phyloP scores from a whole-genome alignment of 2,113 vertebrate species.

The Cathartes aura region DNA sequence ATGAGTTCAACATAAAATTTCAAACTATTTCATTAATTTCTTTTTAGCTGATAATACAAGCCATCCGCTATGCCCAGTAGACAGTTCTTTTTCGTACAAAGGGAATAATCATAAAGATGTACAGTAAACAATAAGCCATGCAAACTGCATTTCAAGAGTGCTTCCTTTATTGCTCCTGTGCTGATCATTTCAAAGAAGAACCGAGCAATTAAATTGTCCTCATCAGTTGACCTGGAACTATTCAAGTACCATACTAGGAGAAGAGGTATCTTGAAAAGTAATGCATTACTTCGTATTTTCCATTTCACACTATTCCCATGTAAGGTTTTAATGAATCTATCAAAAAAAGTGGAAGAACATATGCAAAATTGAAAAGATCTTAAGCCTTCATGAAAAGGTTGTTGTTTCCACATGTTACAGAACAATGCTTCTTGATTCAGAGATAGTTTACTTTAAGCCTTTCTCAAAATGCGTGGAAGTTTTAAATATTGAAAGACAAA shows the following conservation, averaged over 20 bases:
- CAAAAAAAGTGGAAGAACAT: background rate
- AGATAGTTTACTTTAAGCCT: background rate
- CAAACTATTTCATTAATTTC: background rate
- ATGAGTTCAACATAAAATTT: background rate
- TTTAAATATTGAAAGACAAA: background rate
- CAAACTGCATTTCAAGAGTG: background rate
- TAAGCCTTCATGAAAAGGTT: background rate
- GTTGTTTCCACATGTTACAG: background rate
- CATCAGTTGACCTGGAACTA: background rate
- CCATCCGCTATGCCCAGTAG: background rate
- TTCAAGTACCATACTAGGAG: background rate
- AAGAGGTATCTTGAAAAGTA: background rate
- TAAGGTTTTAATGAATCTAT: background rate
- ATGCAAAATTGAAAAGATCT: background rate
- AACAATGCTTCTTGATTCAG: background rate
- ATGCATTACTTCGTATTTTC: background rate
- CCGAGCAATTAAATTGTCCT: background rate
- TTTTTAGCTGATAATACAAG: conserved; percentile 4
- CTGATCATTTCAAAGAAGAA: background rate
- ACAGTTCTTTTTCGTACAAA: background rate
- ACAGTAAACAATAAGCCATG: background rate
- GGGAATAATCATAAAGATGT: background rate
- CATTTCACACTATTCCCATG: background rate
- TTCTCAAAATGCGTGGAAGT: background rate
- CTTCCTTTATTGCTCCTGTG: background rate